These are phyloP conservation scores for Scleropages formosus DNA, from an alignment of 2,797 vertebrate species.

Conservation along the genomic window DNA sequence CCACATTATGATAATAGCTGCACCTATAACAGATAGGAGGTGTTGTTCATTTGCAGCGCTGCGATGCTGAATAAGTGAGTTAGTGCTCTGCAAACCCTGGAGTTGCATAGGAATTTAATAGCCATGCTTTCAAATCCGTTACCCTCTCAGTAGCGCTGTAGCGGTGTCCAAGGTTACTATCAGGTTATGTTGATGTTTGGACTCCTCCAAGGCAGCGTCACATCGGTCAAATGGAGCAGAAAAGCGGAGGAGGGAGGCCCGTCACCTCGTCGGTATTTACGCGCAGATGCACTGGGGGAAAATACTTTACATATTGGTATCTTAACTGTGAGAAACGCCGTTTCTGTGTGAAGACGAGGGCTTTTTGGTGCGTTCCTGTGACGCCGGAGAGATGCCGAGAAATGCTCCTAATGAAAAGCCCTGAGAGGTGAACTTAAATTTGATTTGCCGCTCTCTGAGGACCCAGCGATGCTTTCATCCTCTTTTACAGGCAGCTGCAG, in stretches of 20 bases:
- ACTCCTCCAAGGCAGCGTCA: not conserved
- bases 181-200: slow-evolving; percentile 12
- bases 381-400: slow-evolving; percentile 10
- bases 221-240: slow-evolving; percentile 11
- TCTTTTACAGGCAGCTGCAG: slow-evolving; percentile 12
- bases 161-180: no score
- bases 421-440: slow-evolving; percentile 17
- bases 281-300: slow-evolving; percentile 10
- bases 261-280: slow-evolving; percentile 22
- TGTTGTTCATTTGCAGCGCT: no score
- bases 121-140: no score
- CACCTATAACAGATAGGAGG: no score
- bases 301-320: slow-evolving; percentile 23
- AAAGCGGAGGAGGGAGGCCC: slow-evolving; percentile 13
- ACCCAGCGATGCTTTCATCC: slow-evolving; percentile 3
- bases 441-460: slow-evolving; percentile 28
- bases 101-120: not conserved
- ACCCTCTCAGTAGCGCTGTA: no score
- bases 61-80: not conserved
- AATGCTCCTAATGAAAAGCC: slow-evolving; percentile 21
- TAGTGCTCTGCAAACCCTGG: not conserved
- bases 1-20: no score
- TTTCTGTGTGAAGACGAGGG: slow-evolving; percentile 9
- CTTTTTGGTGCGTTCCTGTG: slow-evolving; percentile 23
- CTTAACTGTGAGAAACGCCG: not conserved